Conservation (phyloP, 2,797 vertebrate species). For the Peromyscus eremicus region DNA sequence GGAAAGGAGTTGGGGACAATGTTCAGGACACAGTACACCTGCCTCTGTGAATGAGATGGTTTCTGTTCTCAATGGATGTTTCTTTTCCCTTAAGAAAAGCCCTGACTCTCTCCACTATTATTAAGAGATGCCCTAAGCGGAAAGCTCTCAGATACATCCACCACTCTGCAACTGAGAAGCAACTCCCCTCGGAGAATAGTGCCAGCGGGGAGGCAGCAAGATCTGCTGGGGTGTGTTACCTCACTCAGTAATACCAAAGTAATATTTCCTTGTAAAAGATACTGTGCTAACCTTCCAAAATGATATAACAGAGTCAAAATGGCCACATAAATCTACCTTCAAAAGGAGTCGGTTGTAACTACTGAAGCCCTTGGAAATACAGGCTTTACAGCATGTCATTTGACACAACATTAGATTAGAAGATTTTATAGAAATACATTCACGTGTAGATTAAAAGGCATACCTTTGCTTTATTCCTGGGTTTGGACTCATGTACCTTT, state of each 20-base stretch:
- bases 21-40: not conserved
- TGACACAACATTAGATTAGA: slow-evolving; percentile 34
- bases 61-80: slow-evolving; percentile 42
- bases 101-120: not conserved
- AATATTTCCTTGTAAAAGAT: slow-evolving; percentile 74
- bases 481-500: not conserved
- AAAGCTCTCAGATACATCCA: not conserved
- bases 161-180: slow-evolving; percentile 31
- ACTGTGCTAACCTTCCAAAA: slow-evolving; percentile 42
- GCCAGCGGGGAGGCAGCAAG: not conserved
- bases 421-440: slow-evolving; percentile 52
- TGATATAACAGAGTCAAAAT: slow-evolving; percentile 62
- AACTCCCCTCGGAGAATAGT: not conserved
- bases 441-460: not conserved
- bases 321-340: slow-evolving; percentile 66
- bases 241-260: slow-evolving; percentile 2
- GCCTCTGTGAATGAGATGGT: not conserved
- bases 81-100: slow-evolving; percentile 48
- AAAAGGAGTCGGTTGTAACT: slow-evolving; percentile 48
- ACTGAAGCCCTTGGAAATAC: slow-evolving; percentile 9
- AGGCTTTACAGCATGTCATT: not conserved
- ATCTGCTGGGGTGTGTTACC: not conserved
- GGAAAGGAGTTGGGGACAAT: not conserved
- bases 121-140: slow-evolving; percentile 38
- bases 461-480: not conserved